Conservation (phyloP, 2,113 vertebrate species). For the Himantopus leucocephalus region DNA sequence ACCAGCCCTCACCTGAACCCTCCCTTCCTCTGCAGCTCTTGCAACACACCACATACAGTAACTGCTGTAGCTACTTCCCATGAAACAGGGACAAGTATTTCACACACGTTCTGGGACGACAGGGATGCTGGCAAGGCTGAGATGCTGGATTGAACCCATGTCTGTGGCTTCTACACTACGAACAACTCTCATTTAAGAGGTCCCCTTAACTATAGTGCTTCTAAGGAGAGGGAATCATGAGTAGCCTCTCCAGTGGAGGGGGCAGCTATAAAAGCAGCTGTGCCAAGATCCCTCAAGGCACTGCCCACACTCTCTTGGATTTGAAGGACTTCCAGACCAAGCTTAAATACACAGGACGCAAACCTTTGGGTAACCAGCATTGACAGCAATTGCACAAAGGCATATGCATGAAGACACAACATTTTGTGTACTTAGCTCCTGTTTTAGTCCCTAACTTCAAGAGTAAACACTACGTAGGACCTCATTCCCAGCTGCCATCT, state of each 20-base stretch:
- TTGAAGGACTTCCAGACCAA: not conserved
- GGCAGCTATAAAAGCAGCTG: not conserved
- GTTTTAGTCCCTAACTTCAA: not conserved
- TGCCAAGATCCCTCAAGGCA: not conserved
- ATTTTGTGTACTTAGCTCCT: not conserved
- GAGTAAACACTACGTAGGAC: not conserved
- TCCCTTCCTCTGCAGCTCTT: not conserved
- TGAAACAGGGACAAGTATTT: not conserved
- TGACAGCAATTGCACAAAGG: not conserved
- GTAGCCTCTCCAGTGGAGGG: not conserved
- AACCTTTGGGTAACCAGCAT: not conserved
- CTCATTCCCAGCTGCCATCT: not conserved
- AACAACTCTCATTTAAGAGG: too few species aligned
- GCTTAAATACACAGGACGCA: not conserved
- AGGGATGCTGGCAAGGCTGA: not conserved
- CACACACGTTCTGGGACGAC: rapidly evolving
- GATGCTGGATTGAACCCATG: not conserved
- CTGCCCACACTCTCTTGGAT: too few species aligned
- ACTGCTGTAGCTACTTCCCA: not conserved
- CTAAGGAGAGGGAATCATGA: not conserved
- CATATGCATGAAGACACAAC: rapidly evolving
- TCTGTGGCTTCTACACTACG: not conserved
- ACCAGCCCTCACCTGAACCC: not conserved
- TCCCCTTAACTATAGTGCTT: not conserved
- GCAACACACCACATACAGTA: rapidly evolving